Evolutionary conservation across 2,888 invertebrate genomes (phyloP), one percentile per base, ranked within the genome.

Genomic region (Drosophila cognata): DNA sequence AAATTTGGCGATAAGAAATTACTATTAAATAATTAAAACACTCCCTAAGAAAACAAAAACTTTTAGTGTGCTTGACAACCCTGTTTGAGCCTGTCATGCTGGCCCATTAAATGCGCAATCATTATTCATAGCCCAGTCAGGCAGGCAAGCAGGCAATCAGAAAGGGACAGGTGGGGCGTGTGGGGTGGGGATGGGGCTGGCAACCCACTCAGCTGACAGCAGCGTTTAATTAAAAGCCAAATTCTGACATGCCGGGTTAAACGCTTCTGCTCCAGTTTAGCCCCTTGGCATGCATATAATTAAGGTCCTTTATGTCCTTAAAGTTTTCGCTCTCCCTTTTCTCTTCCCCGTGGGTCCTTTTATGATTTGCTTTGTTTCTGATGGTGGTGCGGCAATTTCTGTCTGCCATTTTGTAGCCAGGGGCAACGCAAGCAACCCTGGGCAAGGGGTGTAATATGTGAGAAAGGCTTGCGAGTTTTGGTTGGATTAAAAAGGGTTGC

Each of bases 201-300:
- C 79, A 72, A 71, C 71, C 74, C 74, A 62, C 73, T 81, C 74
- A 68, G 53, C 67, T 67, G 77, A 83, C 70, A 86, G 71, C 63
- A 60, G 69, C 82, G 79, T 77, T 78, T 84, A 87, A 87, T 84
- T 82, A 84, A 77, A 82, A 71, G 82, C 69, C 69, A 82, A 70
- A 82, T 72, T 66, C 73, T 65, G 79, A 67, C 75, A 72, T 65
- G 71, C 65, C 74, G 77, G 88, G 88, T 82, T 82, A 87, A 84
- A 75, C 78, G 75, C 72, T 71, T 66, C 67, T 58, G 68, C 67
- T 71, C 65, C 65, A 66, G 57, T 62, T 67, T 65, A 28, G 41
- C 31, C 46, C 62, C 72, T 60, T 56, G 31, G 41, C 60, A 68
- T 71, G 77, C 81, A 71, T 71, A 79, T 77, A 77, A 84, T 77